Conservation (phyloP, 2,888 invertebrate genomes). For the Caenorhabditis sp. region DNA sequence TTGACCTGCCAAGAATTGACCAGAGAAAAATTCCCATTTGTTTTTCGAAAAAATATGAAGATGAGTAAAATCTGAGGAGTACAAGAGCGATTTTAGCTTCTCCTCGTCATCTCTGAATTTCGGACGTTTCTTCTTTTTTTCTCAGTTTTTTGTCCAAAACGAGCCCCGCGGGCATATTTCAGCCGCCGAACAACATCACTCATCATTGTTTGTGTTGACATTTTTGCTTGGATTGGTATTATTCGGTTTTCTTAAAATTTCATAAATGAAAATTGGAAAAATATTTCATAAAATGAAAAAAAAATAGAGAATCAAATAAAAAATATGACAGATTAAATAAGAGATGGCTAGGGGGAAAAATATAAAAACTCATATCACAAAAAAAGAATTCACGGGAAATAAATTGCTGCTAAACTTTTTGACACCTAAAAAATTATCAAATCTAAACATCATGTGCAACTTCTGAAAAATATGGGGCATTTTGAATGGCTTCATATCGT, state of each 20-base stretch:
- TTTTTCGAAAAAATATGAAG: no score
- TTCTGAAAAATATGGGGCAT: slow-evolving; percentile 36
- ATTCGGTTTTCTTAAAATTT: no score
- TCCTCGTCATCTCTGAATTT: background rate
- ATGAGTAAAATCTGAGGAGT: no score
- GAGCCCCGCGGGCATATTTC: slow-evolving; percentile 40
- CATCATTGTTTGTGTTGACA: background rate
- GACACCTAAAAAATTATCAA: background rate
- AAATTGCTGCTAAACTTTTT: background rate
- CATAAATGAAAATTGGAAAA: no score
- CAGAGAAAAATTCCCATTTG: no score
- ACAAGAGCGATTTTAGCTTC: slow-evolving; percentile 14
- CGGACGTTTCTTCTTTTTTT: background rate
- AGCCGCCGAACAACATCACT: slow-evolving; percentile 1
- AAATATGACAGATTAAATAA: background rate
- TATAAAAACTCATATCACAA: background rate
- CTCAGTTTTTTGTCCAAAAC: slow-evolving; percentile 16
- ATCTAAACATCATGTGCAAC: slow-evolving; percentile 38
- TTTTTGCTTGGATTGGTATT: background rate
- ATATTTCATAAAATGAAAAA: no score
- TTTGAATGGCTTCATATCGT: slow-evolving; percentile 33
- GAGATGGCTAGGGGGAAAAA: background rate
- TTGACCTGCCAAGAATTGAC: no score
- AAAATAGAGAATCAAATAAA: background rate
- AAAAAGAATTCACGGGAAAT: background rate